A percentile compares a stretch with the other conserved stretches of the same genome.
These are phyloP conservation scores for Zaprionus ornatus DNA, from an alignment of 1,140 invertebrate species.

Conservation along the genomic window DNA sequence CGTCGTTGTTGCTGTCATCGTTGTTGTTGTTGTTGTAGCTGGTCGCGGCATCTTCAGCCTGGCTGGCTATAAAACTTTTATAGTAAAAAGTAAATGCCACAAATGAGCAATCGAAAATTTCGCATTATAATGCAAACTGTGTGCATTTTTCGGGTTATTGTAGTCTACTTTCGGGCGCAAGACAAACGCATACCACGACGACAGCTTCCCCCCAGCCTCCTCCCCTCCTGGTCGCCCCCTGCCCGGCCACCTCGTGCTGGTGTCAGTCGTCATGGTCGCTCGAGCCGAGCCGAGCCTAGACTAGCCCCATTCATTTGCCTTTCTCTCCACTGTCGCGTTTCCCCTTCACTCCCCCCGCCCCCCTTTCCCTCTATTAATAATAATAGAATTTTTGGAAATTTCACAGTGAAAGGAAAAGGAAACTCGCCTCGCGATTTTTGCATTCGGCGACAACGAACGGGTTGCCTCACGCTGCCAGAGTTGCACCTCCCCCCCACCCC, in stretches of 20 bases:
- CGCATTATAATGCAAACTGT: conserved; percentile 82
- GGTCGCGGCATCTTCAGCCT: conserved; percentile 43
- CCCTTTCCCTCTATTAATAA: conserved; percentile 70
- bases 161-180: conserved; percentile 65
- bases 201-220: conserved; percentile 10
- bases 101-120: conserved; percentile 83
- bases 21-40: conserved; percentile 55
- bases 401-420: conserved; percentile 75
- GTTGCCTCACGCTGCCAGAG: conserved; percentile 6
- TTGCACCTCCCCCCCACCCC: neutral
- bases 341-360: neutral
- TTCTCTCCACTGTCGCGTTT: neutral
- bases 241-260: neutral
- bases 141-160: conserved; percentile 81
- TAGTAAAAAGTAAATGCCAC: conserved; percentile 82
- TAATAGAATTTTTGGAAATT: conserved; percentile 81
- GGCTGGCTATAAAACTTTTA: conserved; percentile 76
- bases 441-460: conserved; percentile 61
- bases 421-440: conserved; percentile 73
- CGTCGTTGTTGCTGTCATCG: conserved; percentile 31
- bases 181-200: conserved; percentile 71
- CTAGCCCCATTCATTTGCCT: conserved; percentile 42
- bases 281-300: conserved; percentile 14
- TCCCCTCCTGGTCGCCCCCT: neutral
- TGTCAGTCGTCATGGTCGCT: conserved; percentile 71